A percentile compares a stretch with the other conserved stretches of the same genome.
Conservation (phyloP, 35 echinoderm and acorn worm species). For the Lytechinus pictus region DNA sequence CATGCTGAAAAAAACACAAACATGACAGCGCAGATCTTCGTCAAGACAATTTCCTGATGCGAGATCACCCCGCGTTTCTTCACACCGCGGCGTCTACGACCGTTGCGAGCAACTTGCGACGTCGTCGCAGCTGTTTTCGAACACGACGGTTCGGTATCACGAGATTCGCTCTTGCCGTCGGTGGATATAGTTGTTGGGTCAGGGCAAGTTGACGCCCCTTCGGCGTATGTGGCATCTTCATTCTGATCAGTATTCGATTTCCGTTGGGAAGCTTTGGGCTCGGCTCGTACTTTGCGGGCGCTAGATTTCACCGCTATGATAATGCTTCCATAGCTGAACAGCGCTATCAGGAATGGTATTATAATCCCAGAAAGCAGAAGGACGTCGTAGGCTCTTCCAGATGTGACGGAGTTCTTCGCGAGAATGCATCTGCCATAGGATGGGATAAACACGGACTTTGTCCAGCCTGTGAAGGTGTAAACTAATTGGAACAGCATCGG, state of each 20-base stretch:
- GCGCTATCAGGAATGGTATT: not conserved
- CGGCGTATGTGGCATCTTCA: not conserved
- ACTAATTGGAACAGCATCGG: not conserved
- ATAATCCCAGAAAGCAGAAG: conserved; percentile 40
- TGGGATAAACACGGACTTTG: conserved; percentile 21
- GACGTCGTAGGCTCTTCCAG: conserved; percentile 9
- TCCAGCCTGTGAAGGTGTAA: not conserved
- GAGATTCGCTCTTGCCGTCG: not conserved
- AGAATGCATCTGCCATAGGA: conserved; percentile 47
- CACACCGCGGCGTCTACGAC: not conserved
- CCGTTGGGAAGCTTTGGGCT: not conserved
- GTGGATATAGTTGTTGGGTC: not conserved
- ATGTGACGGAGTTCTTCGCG: not conserved
- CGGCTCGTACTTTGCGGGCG: not conserved
- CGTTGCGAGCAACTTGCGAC: not conserved
- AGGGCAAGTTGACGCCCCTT: not conserved
- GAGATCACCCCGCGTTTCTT: not conserved
- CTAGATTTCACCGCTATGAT: not conserved
- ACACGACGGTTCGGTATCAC: not conserved
- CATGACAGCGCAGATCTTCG: conserved; percentile 53
- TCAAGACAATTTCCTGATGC: not conserved
- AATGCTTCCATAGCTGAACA: conserved; percentile 52
- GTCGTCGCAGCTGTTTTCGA: not conserved
- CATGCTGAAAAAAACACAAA: conserved; percentile 44
- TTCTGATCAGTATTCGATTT: not conserved